These are phyloP conservation scores for Drosophila bocqueti DNA, from an alignment of 1,140 invertebrate species.

Conservation along the genomic window DNA sequence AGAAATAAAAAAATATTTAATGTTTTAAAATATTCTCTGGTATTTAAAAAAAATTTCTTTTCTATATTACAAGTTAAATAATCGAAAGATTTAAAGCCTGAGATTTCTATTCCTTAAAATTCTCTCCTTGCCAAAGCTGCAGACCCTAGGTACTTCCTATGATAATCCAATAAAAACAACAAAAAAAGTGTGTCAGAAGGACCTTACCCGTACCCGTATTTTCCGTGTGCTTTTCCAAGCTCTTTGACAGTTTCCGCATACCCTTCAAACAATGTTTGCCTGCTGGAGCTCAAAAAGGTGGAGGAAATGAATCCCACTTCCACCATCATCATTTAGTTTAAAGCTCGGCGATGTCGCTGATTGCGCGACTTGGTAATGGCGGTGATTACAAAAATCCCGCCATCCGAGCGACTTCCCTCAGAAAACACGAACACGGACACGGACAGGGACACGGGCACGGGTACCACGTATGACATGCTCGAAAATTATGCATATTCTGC, in stretches of 20 bases:
- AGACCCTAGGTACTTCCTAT: background rate
- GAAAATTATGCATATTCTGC: slow-evolving; percentile 80
- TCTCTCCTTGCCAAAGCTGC: background rate
- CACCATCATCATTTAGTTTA: slow-evolving; percentile 61
- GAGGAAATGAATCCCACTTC: slow-evolving; percentile 30
- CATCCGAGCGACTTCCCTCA: slow-evolving; percentile 7
- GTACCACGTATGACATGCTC: slow-evolving; percentile 73
- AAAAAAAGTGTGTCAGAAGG: slow-evolving; percentile 30
- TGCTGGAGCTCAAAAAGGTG: slow-evolving; percentile 25
- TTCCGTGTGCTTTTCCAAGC: background rate
- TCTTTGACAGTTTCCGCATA: slow-evolving; percentile 42
- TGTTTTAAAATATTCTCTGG: no score
- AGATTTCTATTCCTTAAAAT: background rate
- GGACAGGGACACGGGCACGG: slow-evolving; percentile 19
- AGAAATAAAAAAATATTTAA: background rate
- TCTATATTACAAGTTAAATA: background rate
- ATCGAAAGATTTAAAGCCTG: no score
- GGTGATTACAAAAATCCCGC: slow-evolving; percentile 75
- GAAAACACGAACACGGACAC: slow-evolving; percentile 32
- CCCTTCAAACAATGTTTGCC: slow-evolving; percentile 32
- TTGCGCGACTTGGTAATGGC: slow-evolving; percentile 78
- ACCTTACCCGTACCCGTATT: background rate
- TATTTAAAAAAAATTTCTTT: background rate
- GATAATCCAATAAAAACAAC: slow-evolving; percentile 28
- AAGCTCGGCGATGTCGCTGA: slow-evolving; percentile 67